Evolutionary conservation across 2,113 vertebrate species (phyloP), one percentile per base, ranked within the genome.

Genomic region (Porphyrio hochstetteri): DNA sequence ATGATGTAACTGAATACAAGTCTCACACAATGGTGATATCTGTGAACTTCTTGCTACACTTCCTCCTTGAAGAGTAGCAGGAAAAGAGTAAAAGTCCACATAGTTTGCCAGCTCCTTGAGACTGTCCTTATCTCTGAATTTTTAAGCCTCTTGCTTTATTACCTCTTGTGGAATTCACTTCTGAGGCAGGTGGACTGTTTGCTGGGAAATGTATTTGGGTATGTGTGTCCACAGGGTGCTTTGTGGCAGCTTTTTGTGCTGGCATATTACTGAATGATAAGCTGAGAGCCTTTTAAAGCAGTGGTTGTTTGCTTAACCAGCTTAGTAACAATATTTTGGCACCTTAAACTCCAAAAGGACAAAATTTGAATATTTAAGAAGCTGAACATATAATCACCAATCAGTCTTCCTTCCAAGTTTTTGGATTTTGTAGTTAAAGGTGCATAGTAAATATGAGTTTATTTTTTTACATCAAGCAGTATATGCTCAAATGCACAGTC

Each of bases 11-110:
- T 10, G 5, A 63, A 25, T 25, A 5, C 1, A 3, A 27, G 10
- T 46, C 2, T 3, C 24, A 8, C 1, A 3, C 2, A 35, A 12
- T 16, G 19, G 6, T 76, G 16, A 5, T 44, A 50, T 7, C 48
- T 63, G 20, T 68, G 23, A 83, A 53, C 28, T 40, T 48, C 33
- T 33, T 61, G 12, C 53, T 48, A 3, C 33, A 44, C 2, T 68
- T 7, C 7, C 8, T 57, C 24, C 33, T 74, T 24, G 27, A 82
- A 17, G 27, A 33, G 13, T 12, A 57, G 18, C 27, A 86, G 55
- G 33, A 67, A 82, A 79, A 67, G 46, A 36, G 40, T 38, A 40
- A 8, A 55, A 50, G 13, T 86, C 28, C 7, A 8, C 4, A 13
- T 7, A 23, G 35, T 59, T 42, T 89, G 21, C 28, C 8, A 20